phyloP scores from a whole-genome alignment of 2,797 vertebrate species.

The Neostethus bicornis region DNA sequence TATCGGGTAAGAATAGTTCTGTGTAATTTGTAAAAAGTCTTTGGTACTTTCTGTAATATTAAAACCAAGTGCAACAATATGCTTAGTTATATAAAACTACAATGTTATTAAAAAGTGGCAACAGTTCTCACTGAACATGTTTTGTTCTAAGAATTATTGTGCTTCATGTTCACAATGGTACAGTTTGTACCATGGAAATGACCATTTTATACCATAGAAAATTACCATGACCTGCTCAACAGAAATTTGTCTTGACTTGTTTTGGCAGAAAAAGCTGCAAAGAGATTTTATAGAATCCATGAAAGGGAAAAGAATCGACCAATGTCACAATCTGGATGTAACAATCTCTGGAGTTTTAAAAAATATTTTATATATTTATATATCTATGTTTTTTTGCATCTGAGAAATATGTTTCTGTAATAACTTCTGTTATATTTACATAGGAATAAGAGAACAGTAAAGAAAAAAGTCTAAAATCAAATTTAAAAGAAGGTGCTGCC shows the following conservation, averaged over 20 bases:
- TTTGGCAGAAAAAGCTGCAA: conserved; percentile 10
- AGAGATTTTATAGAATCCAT: no score
- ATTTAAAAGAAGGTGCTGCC: conserved; percentile 68
- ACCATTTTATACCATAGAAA: background rate
- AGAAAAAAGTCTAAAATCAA: background rate
- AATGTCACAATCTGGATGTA: no score
- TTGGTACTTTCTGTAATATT: conserved; percentile 11
- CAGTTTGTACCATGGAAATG: conserved; percentile 14
- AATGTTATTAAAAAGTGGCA: conserved; percentile 9
- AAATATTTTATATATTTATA: background rate
- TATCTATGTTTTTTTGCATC: background rate
- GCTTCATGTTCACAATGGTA: conserved; percentile 7
- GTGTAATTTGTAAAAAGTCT: conserved; percentile 9
- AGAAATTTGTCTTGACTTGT: conserved; percentile 24
- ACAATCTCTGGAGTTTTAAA: no score
- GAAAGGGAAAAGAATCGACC: no score
- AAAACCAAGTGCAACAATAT: conserved; percentile 9
- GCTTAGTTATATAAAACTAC: conserved; percentile 10
- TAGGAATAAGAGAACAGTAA: conserved; percentile 1
- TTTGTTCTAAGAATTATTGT: background rate
- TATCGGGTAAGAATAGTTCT: conserved; percentile 4
- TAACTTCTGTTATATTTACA: conserved; percentile 7
- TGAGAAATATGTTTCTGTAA: background rate
- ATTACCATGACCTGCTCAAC: conserved; percentile 8
- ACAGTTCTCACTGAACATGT: background rate